Conservation (phyloP, 2,888 invertebrate species). For the Anthophora plumipes region DNA sequence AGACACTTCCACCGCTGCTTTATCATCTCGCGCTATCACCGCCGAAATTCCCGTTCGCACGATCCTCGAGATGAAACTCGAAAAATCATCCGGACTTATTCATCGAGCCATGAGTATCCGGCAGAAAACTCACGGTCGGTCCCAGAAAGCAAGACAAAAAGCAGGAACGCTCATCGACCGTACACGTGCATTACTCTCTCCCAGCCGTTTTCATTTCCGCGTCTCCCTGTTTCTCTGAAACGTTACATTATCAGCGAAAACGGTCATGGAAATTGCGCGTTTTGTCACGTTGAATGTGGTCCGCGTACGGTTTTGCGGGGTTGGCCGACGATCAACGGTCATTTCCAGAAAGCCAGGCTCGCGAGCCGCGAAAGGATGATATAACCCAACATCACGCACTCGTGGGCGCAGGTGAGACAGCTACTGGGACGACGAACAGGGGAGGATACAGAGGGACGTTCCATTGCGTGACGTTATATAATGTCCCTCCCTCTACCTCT, state of each 20-base stretch:
- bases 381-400: neutral
- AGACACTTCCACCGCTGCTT: no score
- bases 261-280: slow-evolving; percentile 68
- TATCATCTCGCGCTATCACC: no score
- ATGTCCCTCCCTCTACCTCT: slow-evolving; percentile 16
- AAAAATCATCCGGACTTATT: no score
- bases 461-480: slow-evolving; percentile 67
- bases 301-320: slow-evolving; percentile 42
- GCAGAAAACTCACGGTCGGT: no score
- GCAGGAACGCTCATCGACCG: neutral
- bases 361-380: slow-evolving; percentile 36
- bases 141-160: neutral
- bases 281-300: slow-evolving; percentile 63
- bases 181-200: slow-evolving; percentile 28
- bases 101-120: no score
- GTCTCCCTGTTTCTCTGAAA: slow-evolving; percentile 12
- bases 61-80: neutral
- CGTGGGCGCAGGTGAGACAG: slow-evolving; percentile 47
- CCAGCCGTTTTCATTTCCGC: slow-evolving; percentile 63
- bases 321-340: slow-evolving; percentile 68
- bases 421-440: slow-evolving; percentile 15
- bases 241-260: slow-evolving; percentile 54
- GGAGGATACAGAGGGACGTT: slow-evolving; percentile 28
- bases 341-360: slow-evolving; percentile 64
- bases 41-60: no score